Evolutionary conservation across 1,140 invertebrate genomes (phyloP), one percentile per base, ranked within the genome.

Genomic region (Idris sp.): DNA sequence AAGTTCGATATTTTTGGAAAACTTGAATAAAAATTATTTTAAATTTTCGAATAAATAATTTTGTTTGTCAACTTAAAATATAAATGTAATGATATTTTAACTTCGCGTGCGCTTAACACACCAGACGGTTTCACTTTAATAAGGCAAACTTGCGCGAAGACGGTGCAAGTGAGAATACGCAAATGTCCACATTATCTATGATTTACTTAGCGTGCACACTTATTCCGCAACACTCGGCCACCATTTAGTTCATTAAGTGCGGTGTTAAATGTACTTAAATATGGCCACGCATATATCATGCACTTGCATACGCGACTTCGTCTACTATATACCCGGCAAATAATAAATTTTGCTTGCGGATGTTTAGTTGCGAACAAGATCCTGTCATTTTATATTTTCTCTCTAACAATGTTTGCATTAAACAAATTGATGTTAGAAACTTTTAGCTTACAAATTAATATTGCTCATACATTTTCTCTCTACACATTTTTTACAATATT

Each of bases 171-270:
- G 75, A 69, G 59, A 77, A 77, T 74, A 59, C 75, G 62, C 68
- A 68, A 76, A 73, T 68, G 69, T 64, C 56, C 64, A 58, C 69
- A 73, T 76, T 73, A 73, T 73, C 74, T 61, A 69, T 77, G 74
- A 73, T 77, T 77, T 77, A 77, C 62, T 59, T 69, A 58, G 26
- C 53, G 49, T 51, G 38, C 49, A 54, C 65, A 65, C 64, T 69
- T 61, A 68, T 68, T 69, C 48, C 14, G 30, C 46, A 11, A 59
- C 38, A 61, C 54, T 61, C 43, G 41, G 54, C 61, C 69, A 31
- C 75, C 46, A 71, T 71, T 74, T 77, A 71, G 49, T 65, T 74
- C 75, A 71, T 72, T 73, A 72, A 69, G 68, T 58, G 58, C 48
- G 43, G 51, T 30, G 69, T 69, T 64, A 69, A 73, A 77, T 61